A percentile compares a stretch with the other conserved stretches of the same genome.
These are phyloP conservation scores for Crotalus helleri DNA, from an alignment of 2,113 vertebrate genomes.

Conservation along the genomic window DNA sequence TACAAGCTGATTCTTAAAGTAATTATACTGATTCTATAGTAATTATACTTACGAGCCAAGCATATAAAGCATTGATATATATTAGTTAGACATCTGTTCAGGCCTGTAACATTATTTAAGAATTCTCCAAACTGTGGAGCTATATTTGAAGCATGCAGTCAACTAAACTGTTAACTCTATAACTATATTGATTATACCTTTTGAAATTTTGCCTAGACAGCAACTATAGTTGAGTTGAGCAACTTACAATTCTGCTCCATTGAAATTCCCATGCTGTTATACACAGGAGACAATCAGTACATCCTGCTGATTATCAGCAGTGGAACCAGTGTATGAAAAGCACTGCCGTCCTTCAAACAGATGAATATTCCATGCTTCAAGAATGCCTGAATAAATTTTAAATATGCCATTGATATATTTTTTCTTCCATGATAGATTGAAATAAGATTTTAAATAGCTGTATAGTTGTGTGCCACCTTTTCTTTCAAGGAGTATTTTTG, in stretches of 20 bases:
- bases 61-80: background rate
- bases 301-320: background rate
- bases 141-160: background rate
- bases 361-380: background rate
- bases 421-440: background rate
- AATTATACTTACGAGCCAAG: background rate
- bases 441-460: background rate
- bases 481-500: background rate
- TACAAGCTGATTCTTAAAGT: background rate
- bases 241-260: background rate
- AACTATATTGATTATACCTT: background rate
- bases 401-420: background rate
- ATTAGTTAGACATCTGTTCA: background rate
- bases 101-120: background rate
- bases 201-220: background rate
- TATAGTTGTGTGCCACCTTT: background rate
- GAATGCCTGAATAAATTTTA: background rate
- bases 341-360: background rate
- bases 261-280: background rate
- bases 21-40: background rate
- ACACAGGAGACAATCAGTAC: background rate
- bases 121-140: background rate
- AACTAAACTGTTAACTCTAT: background rate
- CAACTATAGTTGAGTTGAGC: background rate
- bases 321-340: background rate